Conservation (phyloP, 2,888 invertebrate species). For the Drosophila anceps region DNA sequence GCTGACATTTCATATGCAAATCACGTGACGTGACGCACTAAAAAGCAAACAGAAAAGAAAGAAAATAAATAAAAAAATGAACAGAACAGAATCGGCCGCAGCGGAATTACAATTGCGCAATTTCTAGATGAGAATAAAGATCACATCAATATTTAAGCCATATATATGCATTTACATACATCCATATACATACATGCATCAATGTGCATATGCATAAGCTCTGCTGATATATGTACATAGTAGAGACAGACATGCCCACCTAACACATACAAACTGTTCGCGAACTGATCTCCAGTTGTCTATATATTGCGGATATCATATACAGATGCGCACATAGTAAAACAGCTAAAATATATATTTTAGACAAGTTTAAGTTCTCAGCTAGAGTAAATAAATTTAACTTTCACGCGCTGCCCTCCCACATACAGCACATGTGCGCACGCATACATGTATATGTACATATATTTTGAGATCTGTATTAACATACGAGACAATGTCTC, state of each 20-base stretch:
- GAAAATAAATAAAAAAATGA: neutral
- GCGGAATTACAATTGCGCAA: conserved; percentile 68
- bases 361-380: neutral
- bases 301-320: neutral
- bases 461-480: neutral
- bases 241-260: neutral
- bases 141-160: conserved; percentile 33
- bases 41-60: conserved; percentile 39
- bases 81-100: conserved; percentile 46
- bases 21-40: conserved; percentile 61
- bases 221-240: neutral
- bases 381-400: neutral
- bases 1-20: conserved; percentile 71
- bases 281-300: neutral
- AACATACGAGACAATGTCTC: neutral
- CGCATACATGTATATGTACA: neutral
- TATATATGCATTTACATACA: neutral
- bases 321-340: no score
- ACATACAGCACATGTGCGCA: no score
- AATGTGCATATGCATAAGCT: neutral
- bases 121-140: conserved; percentile 58
- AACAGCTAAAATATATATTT: no score
- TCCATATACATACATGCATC: neutral
- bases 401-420: no score
- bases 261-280: neutral